Evolutionary conservation across 2,113 vertebrate genomes (phyloP), one percentile per base, ranked within the genome.

Genomic region (Capricornis sumatraensis): DNA sequence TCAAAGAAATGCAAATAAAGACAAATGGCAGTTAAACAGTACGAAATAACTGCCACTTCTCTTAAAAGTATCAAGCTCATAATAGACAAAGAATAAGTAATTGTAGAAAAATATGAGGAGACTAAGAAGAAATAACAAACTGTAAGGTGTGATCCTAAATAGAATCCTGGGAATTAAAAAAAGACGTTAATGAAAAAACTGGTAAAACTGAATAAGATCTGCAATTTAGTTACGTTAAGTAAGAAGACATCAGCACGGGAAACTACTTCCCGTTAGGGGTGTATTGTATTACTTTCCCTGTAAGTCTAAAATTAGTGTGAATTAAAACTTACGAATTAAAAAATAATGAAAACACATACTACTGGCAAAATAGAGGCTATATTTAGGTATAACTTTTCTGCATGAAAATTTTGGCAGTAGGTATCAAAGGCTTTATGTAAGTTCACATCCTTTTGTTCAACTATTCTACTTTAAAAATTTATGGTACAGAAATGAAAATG

Each of bases 1-100:
- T 50, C 74, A 84, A 88, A 94, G 33, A 93, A 84, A 76, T 86
- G 9, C 74, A 97, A 96, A 89, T 19, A 82, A 94, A 91, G 79
- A 52, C 27, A 91, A 71, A 60, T 11, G 30, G 50, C 79, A 53
- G 12, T 36, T n/a, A 94, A 21, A 47, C 67, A 86, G 50, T 76
- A 86, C 23, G 92, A 94, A 95, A 76, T 88, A 74, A 93, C 16
- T 47, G 36, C 30, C 4, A 82, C 10, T 94, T 88, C n/a, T 62
- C 62, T 89, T 89, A 76, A 60, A 53, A 78, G 16, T 57, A 67
- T 82, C 45, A 58, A 62, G 40, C 17, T 82, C 33, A 64, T 91
- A 25, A 95, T n/a, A 87, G 15, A 87, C 16, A 91, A 57, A 78
- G 36, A 79, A 64, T 6, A 27, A 91, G 3, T 17, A 84, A 88